Percentiles rank a stretch among this genome's conserved stretches.
These are phyloP conservation scores for Ericerus pela DNA, from an alignment of 1,140 invertebrate genomes.

Conservation along the genomic window DNA sequence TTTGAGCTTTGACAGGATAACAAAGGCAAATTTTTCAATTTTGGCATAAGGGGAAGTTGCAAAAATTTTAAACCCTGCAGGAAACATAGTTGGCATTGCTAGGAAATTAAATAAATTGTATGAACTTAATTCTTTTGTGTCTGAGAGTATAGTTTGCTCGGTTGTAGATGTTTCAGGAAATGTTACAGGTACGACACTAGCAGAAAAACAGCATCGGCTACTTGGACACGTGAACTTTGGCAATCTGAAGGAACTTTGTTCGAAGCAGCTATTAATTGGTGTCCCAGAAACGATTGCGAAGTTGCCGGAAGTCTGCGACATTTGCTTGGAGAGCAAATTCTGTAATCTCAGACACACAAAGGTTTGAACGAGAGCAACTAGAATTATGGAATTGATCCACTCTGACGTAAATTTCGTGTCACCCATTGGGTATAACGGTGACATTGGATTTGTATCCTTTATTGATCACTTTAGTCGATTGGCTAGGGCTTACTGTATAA, in stretches of 20 bases:
- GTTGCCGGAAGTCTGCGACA: conserved; percentile 17
- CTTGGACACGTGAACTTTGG: conserved; percentile 22
- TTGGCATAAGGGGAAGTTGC: conserved; percentile 15
- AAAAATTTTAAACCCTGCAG: not conserved
- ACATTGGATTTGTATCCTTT: conserved; percentile 24
- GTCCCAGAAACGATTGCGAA: not conserved
- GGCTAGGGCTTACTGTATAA: conserved; percentile 17
- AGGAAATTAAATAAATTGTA: too few species aligned
- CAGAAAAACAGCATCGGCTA: conserved; percentile 12
- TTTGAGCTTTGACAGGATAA: too few species aligned
- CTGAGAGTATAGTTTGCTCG: not conserved
- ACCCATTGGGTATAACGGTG: conserved; percentile 17
- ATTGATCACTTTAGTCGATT: conserved; percentile 27
- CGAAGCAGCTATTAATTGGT: not conserved
- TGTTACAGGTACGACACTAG: not conserved
- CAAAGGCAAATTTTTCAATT: too few species aligned
- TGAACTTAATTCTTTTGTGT: conserved; percentile 7
- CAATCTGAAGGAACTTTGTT: conserved; percentile 19
- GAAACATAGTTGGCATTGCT: too few species aligned
- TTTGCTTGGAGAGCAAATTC: conserved; percentile 20
- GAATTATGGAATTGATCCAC: conserved; percentile 23
- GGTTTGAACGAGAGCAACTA: conserved; percentile 12
- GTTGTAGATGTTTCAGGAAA: not conserved
- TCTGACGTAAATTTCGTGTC: conserved; percentile 22
- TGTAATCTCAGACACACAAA: conserved; percentile 18